Base-by-base conservation (phyloP, 2,797 vertebrate species). In the Prionace glauca region DNA sequence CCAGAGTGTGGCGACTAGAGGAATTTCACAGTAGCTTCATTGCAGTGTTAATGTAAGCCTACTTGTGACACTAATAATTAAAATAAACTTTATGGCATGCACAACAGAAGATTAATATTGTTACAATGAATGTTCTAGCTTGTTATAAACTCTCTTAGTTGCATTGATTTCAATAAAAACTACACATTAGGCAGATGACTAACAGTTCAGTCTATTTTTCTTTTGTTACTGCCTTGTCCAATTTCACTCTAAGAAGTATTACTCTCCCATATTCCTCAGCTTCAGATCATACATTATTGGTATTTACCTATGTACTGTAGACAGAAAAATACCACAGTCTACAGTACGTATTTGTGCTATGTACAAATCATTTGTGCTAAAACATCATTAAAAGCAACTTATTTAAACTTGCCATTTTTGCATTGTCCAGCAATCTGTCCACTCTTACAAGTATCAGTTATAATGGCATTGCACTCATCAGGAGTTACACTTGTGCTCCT, bases 401-500 rank as follows among this genome's bases (percentile, higher is more conserved):
- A 65, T 91, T 9, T 91, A 16, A 32, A 41, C 20, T 84, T 45
- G 7, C 36, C 9, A 18, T 84, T 84, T 41, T 5, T 1, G 7
- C 20, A 18, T 36, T 81, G 24, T 41, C 7, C n/a, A 45, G 20
- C 8, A 20, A 84, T 22, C 5, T 22, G 22, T 24, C 20, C 36
- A 45, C 5, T 45, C 81, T 45, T 41, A 24, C 22, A 24, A 45
- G 18, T 84, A 24, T 22, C 81, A 84, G 16, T 84, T 84, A 36
- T 41, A 18, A 45, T 20, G 36, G 36, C 0, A 5, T 56, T 84
- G 81, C 9, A 20, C 45, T 45, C 36, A 24, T 22, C 36, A 22
- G 32, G 32, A 91, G 88, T n/a, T 65, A 91, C 88, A 91, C 62
- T 91, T 65, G 71, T 72, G 93, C 74, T 74, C 12, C 24, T 94